Conservation (phyloP, 2,888 invertebrate species). For the Selenia dentaria region DNA sequence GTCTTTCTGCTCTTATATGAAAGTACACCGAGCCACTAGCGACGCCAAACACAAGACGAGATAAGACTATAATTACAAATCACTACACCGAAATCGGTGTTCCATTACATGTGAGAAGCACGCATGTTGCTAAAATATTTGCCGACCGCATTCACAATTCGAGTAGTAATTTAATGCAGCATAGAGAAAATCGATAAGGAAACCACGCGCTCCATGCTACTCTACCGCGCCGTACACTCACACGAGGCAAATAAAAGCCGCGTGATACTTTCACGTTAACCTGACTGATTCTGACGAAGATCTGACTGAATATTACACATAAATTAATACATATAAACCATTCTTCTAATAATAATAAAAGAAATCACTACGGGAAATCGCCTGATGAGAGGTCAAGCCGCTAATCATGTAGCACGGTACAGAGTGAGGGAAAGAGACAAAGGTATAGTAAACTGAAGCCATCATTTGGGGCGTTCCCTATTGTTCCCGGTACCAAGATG, state of each 20-base stretch:
- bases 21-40: slow-evolving; percentile 1
- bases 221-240: slow-evolving; percentile 59
- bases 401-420: slow-evolving; percentile 51
- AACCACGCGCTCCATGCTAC: slow-evolving; percentile 74
- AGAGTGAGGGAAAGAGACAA: slow-evolving; percentile 65
- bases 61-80: slow-evolving; percentile 34
- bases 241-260: slow-evolving; percentile 51
- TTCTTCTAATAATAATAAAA: slow-evolving; percentile 9
- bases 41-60: slow-evolving; percentile 5
- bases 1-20: slow-evolving; percentile 2
- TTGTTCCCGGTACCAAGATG: slow-evolving; percentile 37
- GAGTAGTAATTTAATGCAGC: slow-evolving; percentile 79
- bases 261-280: slow-evolving; percentile 55
- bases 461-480: slow-evolving; percentile 65
- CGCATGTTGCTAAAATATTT: slow-evolving; percentile 62
- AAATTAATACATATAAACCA: slow-evolving; percentile 17
- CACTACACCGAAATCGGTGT: slow-evolving; percentile 42
- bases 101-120: slow-evolving; percentile 48
- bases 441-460: slow-evolving; percentile 44
- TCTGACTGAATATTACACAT: slow-evolving; percentile 26
- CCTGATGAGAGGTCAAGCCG: slow-evolving; percentile 49
- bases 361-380: slow-evolving; percentile 36
- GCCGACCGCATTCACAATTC: slow-evolving; percentile 72
- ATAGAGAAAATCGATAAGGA: slow-evolving; percentile 82
- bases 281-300: slow-evolving; percentile 41